A percentile compares a stretch with the other conserved stretches of the same genome.
Evolutionary conservation across 2,888 invertebrate species (phyloP).

Genomic region (Oegoconia quadripuncta): DNA sequence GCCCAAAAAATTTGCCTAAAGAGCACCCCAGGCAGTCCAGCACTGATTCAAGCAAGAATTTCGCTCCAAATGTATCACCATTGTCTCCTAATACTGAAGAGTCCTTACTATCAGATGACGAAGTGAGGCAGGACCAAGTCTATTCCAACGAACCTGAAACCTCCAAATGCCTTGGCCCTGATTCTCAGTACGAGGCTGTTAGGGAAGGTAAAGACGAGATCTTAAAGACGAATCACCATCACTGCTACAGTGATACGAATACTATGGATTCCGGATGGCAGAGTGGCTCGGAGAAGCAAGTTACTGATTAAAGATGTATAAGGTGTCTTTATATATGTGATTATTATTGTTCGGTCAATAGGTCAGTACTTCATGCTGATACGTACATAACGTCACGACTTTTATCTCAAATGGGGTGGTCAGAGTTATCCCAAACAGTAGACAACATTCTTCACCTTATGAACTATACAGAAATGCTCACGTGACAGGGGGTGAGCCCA

Average conservation of each 20-base stretch:
- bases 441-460: too few relatives aligned
- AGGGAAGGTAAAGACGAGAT: constrained; percentile 59
- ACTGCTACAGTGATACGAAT: constrained; percentile 78
- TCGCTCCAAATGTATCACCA: constrained; percentile 54
- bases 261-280: constrained; percentile 86
- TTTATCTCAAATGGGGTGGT: too few relatives aligned
- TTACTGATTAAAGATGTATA: constrained; percentile 49
- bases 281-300: constrained; percentile 82
- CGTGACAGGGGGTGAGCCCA: too few relatives aligned
- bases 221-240: constrained; percentile 65
- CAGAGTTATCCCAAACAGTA: too few relatives aligned
- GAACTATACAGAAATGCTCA: too few relatives aligned
- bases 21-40: constrained; percentile 53
- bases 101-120: constrained; percentile 62
- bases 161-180: constrained; percentile 58
- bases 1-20: constrained; percentile 47
- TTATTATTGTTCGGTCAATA: not conserved
- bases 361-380: too few relatives aligned
- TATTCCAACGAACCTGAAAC: constrained; percentile 60
- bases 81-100: constrained; percentile 68
- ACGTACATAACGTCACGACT: too few relatives aligned
- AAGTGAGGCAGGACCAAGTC: constrained; percentile 35
- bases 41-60: constrained; percentile 49
- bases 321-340: not conserved
- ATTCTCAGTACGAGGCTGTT: constrained; percentile 66